phyloP scores from a whole-genome alignment of 2,797 vertebrate genomes.

The Oryzias sinensis region DNA sequence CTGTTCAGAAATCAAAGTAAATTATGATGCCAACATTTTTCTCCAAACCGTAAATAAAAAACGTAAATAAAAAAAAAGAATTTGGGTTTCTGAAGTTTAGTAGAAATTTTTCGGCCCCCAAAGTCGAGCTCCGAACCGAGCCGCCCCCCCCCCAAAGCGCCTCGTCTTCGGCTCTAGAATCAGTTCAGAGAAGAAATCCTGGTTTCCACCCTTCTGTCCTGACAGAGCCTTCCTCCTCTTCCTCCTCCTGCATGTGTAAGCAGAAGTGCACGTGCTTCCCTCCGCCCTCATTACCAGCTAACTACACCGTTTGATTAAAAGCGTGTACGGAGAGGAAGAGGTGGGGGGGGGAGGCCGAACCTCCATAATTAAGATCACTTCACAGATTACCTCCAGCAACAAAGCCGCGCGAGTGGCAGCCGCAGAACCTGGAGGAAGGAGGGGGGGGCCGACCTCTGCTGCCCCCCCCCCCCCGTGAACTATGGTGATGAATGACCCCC shows the following conservation, averaged over 20 bases:
- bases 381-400: conserved; percentile 82
- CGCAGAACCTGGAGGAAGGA: conserved; percentile 77
- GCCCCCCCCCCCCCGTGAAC: conserved; percentile 57
- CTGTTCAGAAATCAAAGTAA: no score
- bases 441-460: conserved; percentile 67
- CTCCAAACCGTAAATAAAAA: no score
- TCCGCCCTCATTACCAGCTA: conserved; percentile 79
- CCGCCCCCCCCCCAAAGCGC: no score
- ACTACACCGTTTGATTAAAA: conserved; percentile 82
- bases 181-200: no score
- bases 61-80: no score
- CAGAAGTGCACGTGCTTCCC: conserved; percentile 65
- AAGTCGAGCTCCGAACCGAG: no score
- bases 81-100: no score
- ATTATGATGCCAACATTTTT: no score
- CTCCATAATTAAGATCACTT: conserved; percentile 86
- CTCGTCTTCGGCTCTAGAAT: no score
- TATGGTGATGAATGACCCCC: conserved; percentile 55
- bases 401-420: conserved; percentile 74
- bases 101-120: no score
- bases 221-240: conserved; percentile 33
- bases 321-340: conserved; percentile 54
- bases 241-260: conserved; percentile 69
- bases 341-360: conserved; percentile 68
- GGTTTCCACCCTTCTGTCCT: no score